These are phyloP conservation scores for Vidua chalybeata DNA, from an alignment of 2,113 vertebrate species.

Conservation along the genomic window DNA sequence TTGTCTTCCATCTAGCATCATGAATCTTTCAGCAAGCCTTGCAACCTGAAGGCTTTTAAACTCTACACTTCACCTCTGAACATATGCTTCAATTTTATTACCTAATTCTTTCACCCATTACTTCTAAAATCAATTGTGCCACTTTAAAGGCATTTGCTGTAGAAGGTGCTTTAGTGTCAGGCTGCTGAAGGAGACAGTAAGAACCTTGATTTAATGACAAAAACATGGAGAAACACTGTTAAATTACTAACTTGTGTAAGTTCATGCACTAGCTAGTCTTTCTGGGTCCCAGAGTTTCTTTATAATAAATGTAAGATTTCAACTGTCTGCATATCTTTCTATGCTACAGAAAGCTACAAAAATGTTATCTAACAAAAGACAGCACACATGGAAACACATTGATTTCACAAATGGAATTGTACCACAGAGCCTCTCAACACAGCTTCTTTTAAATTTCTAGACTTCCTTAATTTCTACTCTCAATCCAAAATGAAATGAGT, in stretches of 20 bases:
- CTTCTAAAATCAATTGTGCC: not conserved
- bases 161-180: not conserved
- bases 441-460: not conserved
- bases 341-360: not conserved
- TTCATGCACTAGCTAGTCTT: not conserved
- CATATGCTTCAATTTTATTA: not conserved
- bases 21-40: not conserved
- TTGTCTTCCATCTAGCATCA: not conserved
- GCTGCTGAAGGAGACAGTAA: not conserved
- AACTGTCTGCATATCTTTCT: not conserved
- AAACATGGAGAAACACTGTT: not conserved
- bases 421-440: not conserved
- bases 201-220: not conserved
- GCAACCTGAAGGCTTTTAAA: not conserved
- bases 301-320: not conserved
- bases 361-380: not conserved
- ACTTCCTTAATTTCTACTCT: not conserved
- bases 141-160: not conserved
- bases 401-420: not conserved
- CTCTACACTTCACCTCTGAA: not conserved
- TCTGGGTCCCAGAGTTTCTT: not conserved
- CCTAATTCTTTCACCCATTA: not conserved
- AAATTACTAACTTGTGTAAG: not conserved
- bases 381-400: not conserved
- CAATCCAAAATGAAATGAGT: not conserved